Percentiles rank a stretch among this genome's conserved stretches.
Evolutionary conservation across 2,888 invertebrate species (phyloP).

Genomic region (Dendrolimus houi): DNA sequence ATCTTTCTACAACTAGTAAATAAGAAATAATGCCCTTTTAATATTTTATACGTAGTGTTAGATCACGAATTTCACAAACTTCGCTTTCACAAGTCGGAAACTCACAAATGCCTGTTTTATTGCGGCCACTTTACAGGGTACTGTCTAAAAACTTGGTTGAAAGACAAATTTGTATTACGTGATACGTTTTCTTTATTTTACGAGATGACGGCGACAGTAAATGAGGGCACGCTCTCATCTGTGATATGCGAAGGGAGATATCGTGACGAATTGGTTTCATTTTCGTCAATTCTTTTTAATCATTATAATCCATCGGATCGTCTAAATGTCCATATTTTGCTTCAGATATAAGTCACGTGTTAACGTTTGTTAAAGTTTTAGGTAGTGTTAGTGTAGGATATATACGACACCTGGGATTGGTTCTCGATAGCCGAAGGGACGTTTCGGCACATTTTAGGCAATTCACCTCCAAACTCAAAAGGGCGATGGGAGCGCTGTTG

Average conservation of each 20-base stretch:
- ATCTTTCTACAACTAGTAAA: no score
- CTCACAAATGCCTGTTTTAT: constrained; percentile 56
- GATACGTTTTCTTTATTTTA: constrained; percentile 38
- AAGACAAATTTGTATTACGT: constrained; percentile 57
- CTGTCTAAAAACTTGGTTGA: constrained; percentile 35
- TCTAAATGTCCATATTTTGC: no score
- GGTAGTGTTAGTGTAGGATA: no score
- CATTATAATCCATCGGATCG: no score
- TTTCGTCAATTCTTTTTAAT: background rate
- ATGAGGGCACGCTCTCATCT: background rate
- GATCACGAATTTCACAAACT: constrained; percentile 31
- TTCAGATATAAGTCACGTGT: no score
- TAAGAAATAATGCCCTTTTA: background rate
- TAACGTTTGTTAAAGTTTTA: no score
- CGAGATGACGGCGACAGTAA: background rate
- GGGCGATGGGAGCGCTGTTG: no score
- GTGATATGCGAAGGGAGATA: background rate
- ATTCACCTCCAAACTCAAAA: no score
- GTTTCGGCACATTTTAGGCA: no score
- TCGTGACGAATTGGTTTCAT: background rate
- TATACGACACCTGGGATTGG: no score
- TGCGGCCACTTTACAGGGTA: constrained; percentile 37
- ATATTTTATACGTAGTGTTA: constrained; percentile 1
- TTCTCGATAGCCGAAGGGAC: no score
- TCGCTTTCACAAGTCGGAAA: constrained; percentile 33